Evolutionary conservation across 2,113 vertebrate species (phyloP).

Genomic region (Phyllostomus discolor): DNA sequence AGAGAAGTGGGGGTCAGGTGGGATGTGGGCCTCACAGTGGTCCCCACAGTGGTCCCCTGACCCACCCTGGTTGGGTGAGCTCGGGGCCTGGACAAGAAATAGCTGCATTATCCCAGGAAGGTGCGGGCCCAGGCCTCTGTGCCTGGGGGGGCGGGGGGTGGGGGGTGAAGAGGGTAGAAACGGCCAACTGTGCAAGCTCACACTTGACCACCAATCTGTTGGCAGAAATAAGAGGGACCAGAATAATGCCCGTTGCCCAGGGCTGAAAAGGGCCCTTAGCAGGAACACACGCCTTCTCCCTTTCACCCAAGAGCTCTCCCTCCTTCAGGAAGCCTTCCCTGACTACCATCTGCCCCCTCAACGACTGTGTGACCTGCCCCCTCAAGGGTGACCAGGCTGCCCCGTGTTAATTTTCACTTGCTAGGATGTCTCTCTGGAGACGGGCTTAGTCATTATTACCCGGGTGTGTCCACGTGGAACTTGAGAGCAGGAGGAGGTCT

Average conservation of each 20-base stretch:
- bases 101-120: background rate
- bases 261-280: background rate
- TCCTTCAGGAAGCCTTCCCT: slow-evolving; percentile 35
- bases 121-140: background rate
- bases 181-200: background rate
- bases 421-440: background rate
- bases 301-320: background rate
- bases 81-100: background rate
- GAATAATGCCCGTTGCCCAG: background rate
- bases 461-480: background rate
- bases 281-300: background rate
- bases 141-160: rapidly evolving
- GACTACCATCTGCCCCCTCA: background rate
- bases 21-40: rapidly evolving
- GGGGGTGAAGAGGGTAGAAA: background rate
- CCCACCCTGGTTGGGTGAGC: background rate
- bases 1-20: slow-evolving; percentile 40
- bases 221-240: background rate
- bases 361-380: background rate
- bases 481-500: background rate
- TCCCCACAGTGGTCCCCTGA: background rate
- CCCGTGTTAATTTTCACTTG: background rate
- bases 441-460: background rate
- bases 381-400: background rate
- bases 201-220: background rate